phyloP scores from a whole-genome alignment of 2,113 vertebrate genomes.

The Solea solea region DNA sequence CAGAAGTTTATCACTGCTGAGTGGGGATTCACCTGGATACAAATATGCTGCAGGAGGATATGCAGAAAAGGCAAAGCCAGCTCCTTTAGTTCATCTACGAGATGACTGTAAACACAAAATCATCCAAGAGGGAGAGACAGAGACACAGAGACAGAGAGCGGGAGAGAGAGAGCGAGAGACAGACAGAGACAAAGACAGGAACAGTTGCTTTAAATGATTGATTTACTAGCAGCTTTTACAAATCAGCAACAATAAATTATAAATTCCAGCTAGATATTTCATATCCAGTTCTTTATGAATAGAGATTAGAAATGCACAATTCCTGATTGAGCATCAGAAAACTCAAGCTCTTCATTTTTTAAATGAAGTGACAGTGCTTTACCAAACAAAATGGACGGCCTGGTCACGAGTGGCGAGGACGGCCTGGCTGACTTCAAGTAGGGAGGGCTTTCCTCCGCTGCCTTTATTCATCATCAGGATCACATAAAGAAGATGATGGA shows the following conservation, averaged over 20 bases:
- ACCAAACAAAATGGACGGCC: conserved; percentile 92
- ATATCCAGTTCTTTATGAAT: no score
- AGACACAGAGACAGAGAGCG: no score
- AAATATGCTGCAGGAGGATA: conserved; percentile 91
- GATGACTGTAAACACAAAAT: conserved; percentile 72
- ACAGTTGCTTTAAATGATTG: no score
- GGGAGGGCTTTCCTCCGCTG: conserved; percentile 31
- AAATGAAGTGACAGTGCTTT: conserved; percentile 11
- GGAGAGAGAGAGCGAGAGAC: no score
- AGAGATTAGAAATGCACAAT: no score
- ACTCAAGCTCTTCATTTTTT: no score
- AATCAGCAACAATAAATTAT: no score
- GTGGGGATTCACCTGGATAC: conserved; percentile 84
- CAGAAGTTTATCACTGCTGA: background rate
- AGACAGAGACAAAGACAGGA: no score
- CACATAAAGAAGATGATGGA: conserved; percentile 84
- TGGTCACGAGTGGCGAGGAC: conserved; percentile 78
- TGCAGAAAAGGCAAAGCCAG: conserved; percentile 81
- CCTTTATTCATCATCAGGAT: conserved; percentile 87
- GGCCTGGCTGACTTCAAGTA: conserved; percentile 72
- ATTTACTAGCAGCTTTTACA: no score
- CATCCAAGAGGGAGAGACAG: background rate
- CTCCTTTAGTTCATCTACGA: conserved; percentile 87
- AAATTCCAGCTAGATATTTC: no score
- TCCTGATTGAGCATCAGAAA: no score